Evolutionary conservation across 2,888 invertebrate species (phyloP), one percentile per base, ranked within the genome.

Genomic region (Aphidius colemani): DNA sequence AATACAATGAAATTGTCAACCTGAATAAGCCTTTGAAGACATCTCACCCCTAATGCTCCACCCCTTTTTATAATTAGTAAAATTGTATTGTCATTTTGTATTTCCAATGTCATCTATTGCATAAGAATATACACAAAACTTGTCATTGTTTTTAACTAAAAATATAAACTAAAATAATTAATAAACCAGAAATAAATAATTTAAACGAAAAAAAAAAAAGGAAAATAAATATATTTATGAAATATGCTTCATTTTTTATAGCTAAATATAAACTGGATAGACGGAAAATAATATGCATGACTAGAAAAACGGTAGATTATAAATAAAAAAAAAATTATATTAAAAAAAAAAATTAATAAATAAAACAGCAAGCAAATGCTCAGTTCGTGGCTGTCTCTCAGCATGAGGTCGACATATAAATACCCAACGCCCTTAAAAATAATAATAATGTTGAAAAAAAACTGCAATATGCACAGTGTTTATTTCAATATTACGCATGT

Each of bases 401-500:
- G 71, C 71, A 53, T 71, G 71, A 71, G 69, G 70, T 67, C 69
- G 67, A 46, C 45, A 30, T 66, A 65, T 61, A 63, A 63, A 68
- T 68, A 67, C 53, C 9, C 18, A 9, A 39, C 55, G 62, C 61
- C 63, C 63, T 64, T 64, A 66, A 8, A 50, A 13, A 50, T 18
- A 50, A 50, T 30, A 50, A 50, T 13, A 50, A 50, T 9, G 5
- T 7, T 18, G 18, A 69, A 30, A 64, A 57, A 63, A 59, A 61
- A 43, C 49, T 61, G 43, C 55, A 56, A 43, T 56, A 55, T 64
- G 62, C 45, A 64, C 61, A 30, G 5, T 30, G 30, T 30, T 30
- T 30, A 30, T 30, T 66, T 69, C 66, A 64, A 61, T 53, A 57
- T 63, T 68, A 68, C 44, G 41, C 18, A 18, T 18, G 50, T 13